Conservation (phyloP, 2,797 vertebrate species). For the Acanthurus tractus region DNA sequence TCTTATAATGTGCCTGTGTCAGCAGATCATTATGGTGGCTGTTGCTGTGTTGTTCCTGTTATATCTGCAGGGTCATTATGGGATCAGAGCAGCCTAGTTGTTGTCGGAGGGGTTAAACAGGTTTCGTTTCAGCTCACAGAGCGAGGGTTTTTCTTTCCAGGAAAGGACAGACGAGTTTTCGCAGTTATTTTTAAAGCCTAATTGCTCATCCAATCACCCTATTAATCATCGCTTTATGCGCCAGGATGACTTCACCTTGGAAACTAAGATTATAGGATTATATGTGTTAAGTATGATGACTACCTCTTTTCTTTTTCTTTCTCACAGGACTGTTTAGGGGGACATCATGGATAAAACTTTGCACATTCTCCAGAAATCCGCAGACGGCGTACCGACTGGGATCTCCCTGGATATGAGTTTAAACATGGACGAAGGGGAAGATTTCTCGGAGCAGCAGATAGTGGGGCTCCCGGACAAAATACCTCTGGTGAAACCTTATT, state of each 20-base stretch:
- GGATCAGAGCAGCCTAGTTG: slow-evolving; percentile 32
- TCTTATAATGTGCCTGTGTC: slow-evolving; percentile 6
- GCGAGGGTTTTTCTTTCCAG: slow-evolving; percentile 48
- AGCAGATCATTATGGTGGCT: slow-evolving; percentile 11
- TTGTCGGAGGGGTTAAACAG: slow-evolving; percentile 32
- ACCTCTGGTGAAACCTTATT: slow-evolving; percentile 93
- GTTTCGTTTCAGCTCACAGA: slow-evolving; percentile 67
- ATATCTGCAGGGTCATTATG: slow-evolving; percentile 45
- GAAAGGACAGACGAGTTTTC: slow-evolving; percentile 67
- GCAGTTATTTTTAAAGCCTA: slow-evolving; percentile 19
- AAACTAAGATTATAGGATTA: slow-evolving; percentile 61
- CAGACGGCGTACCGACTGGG: slow-evolving; percentile 71
- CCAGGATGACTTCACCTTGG: slow-evolving; percentile 68
- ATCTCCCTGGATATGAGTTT: slow-evolving; percentile 81
- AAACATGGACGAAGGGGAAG: slow-evolving; percentile 79
- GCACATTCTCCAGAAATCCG: slow-evolving; percentile 87
- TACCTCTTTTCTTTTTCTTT: slow-evolving; percentile 48
- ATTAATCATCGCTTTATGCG: slow-evolving; percentile 59
- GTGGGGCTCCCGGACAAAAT: slow-evolving; percentile 91
- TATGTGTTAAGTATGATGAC: slow-evolving; percentile 62
- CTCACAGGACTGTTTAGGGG: slow-evolving; percentile 65
- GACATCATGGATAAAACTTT: slow-evolving; percentile 84
- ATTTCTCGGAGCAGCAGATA: slow-evolving; percentile 86
- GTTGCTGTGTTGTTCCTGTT: slow-evolving; percentile 20
- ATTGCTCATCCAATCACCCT: slow-evolving; percentile 11